phyloP scores from a whole-genome alignment of 2,888 invertebrate species.

The Acronicta psi region DNA sequence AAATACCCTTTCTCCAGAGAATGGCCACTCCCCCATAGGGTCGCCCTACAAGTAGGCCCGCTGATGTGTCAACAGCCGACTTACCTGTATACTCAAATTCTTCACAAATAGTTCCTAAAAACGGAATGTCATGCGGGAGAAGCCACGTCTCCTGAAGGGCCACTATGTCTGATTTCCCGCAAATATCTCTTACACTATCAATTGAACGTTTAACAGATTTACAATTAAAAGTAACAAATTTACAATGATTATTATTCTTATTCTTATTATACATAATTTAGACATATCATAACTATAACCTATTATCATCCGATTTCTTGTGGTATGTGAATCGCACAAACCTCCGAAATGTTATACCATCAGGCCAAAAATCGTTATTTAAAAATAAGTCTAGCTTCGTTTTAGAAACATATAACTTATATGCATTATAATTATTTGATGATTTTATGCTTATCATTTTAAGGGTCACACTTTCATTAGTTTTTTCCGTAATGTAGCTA shows the following conservation, averaged over 20 bases:
- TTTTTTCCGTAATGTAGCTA: too few species aligned
- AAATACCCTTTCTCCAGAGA: not conserved
- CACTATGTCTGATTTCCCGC: too few species aligned
- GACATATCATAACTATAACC: too few species aligned
- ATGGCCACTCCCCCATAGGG: slow-evolving; percentile 7
- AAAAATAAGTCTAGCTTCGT: not conserved
- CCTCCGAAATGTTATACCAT: slow-evolving; percentile 1
- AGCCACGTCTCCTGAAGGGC: too few species aligned
- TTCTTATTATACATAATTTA: not conserved
- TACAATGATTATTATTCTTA: not conserved
- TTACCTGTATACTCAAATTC: too few species aligned
- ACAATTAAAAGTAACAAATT: slow-evolving; percentile 3
- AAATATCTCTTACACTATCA: too few species aligned
- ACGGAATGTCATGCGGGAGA: too few species aligned
- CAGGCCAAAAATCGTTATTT: not conserved
- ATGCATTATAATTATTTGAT: not conserved
- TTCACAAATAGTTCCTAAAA: not conserved
- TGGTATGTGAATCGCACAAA: not conserved
- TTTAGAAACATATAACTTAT: slow-evolving; percentile 3
- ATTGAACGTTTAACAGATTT: not conserved
- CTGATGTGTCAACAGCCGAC: too few species aligned
- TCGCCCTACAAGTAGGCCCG: not conserved
- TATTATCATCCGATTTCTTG: not conserved
- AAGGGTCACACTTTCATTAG: not conserved
- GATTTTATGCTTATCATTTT: not conserved